Evolutionary conservation across 2,888 invertebrate genomes (phyloP), one percentile per base, ranked within the genome.

Genomic region (Aricia artaxerxes): DNA sequence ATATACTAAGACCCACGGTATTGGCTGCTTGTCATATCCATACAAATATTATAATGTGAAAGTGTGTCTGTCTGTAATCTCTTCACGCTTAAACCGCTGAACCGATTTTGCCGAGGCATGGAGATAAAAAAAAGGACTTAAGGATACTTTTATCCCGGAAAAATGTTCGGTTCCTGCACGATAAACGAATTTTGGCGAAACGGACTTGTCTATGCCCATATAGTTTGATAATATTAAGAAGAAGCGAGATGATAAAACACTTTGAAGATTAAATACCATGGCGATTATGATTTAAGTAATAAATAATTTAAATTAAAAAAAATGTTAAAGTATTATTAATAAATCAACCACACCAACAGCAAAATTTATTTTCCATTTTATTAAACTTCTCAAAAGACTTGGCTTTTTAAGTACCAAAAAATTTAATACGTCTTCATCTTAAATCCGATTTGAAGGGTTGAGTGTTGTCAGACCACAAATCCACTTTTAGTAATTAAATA

Each of bases 401-500:
- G 31, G 4, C 35, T 69, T 11, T 35, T 38, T 69, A 77, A 16
- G 44, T 73, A 31, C 2, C 4, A 11, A 49, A 60, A 57, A 69
- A 38, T 35, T 61, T 69, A 57, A 64, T 64, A 16, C 80, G 83
- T 81, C 82, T 78, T 4, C 82, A 44, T 80, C 83, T 85, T 84
- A 79, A 13, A 61, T 76, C 83, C 49, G 73, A 64, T 11, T 79
- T 79, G 84, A 88, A 89, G 85, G 85, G 85, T 85, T 85, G 84
- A 84, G 83, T 82, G 79, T 81, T 85, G 89, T 88, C 89, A 88
- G 87, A 35, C 81, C 86, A 85, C 88, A 88, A 86, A 87, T 86
- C 86, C 87, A 85, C 86, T 85, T 86, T 84, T 85, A 86, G 89
- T 93, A 93, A 94, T 94, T 94, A 94, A 93, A 93, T 93, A 92